Percentiles rank a stretch among this genome's conserved stretches.
These are phyloP conservation scores for Branchinecta lynchi DNA, from an alignment of 1,140 invertebrate genomes.

Conservation along the genomic window DNA sequence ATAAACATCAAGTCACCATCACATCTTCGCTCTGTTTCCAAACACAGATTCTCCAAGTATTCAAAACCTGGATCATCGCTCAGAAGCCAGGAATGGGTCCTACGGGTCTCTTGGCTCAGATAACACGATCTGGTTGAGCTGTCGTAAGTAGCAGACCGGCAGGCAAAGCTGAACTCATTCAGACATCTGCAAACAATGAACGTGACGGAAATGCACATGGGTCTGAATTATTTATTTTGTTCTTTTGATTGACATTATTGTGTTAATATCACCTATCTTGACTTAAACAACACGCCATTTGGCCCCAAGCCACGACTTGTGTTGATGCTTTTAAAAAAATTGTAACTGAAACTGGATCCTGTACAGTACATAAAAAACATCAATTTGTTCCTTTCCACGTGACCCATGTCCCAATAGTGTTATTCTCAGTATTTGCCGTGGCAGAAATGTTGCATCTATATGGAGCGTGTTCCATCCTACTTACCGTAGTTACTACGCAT, in stretches of 20 bases:
- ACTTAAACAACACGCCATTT: too few species aligned
- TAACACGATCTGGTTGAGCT: slow-evolving; percentile 54
- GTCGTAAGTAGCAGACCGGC: slow-evolving; percentile 68
- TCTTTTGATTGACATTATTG: too few species aligned
- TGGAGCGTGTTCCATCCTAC: too few species aligned
- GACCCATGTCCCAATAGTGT: slow-evolving; percentile 14
- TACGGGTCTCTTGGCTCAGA: slow-evolving; percentile 58
- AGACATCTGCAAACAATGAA: slow-evolving; percentile 43
- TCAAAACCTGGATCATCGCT: slow-evolving; percentile 71
- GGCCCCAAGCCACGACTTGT: too few species aligned
- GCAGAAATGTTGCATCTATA: too few species aligned
- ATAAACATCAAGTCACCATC: slow-evolving; percentile 69
- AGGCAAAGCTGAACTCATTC: slow-evolving; percentile 72
- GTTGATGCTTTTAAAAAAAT: too few species aligned
- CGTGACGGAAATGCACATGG: too few species aligned
- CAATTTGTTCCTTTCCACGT: neutral
- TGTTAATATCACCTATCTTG: too few species aligned
- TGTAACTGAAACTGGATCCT: too few species aligned
- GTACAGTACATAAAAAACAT: slow-evolving; percentile 12
- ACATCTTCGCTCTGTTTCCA: slow-evolving; percentile 67
- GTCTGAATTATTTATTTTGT: too few species aligned
- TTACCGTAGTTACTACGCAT: too few species aligned
- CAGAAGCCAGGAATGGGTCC: slow-evolving; percentile 63
- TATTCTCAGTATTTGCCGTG: neutral
- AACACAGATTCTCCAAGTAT: slow-evolving; percentile 77